phyloP scores from a whole-genome alignment of 2,113 vertebrate species.

The Serranochromis macrocephalus region DNA sequence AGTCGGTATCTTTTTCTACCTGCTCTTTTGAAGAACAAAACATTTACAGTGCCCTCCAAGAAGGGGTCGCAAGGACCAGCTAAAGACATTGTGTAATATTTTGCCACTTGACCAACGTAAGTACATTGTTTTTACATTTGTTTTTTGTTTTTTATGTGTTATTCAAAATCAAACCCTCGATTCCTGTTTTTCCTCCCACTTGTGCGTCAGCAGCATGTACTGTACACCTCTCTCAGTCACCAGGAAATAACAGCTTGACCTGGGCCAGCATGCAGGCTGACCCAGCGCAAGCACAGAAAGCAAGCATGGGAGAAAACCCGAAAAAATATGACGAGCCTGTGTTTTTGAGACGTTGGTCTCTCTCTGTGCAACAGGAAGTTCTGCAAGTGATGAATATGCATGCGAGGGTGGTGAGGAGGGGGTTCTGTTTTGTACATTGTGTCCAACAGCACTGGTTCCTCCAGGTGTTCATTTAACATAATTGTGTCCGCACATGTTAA shows the following conservation, averaged over 20 bases:
- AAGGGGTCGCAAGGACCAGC: neutral
- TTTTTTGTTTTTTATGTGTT: neutral
- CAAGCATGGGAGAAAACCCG: neutral
- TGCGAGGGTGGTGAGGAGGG: no score
- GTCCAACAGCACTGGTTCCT: neutral
- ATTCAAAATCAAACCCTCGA: accelerated
- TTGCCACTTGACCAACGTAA: neutral
- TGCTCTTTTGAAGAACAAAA: neutral
- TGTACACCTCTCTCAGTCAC: neutral
- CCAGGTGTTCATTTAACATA: neutral
- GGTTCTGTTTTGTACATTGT: neutral
- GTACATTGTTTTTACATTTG: neutral
- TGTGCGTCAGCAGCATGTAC: neutral
- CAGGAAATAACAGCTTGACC: neutral
- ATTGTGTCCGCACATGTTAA: neutral
- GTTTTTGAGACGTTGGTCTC: neutral
- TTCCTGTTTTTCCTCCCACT: neutral
- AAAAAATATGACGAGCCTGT: neutral
- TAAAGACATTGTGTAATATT: neutral
- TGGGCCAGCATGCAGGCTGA: neutral
- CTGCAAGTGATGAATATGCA: neutral
- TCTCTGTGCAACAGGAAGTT: neutral
- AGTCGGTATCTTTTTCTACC: neutral
- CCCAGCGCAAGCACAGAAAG: neutral
- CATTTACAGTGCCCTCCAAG: neutral